Evolutionary conservation across 1,140 invertebrate species (phyloP), one percentile per base, ranked within the genome.

Genomic region (Akabosia matsudoensis): DNA sequence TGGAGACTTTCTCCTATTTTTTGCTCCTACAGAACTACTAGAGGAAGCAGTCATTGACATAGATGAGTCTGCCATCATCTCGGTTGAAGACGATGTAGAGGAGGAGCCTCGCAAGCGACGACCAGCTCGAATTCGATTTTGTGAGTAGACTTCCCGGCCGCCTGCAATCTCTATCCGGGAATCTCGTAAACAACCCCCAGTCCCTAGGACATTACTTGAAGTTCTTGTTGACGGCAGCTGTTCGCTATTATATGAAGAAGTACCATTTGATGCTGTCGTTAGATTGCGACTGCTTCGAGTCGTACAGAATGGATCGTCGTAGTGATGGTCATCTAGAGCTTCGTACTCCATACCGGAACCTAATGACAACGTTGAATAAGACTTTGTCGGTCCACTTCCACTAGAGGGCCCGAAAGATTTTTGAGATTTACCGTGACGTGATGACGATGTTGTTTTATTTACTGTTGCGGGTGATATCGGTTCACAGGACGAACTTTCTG

Each of bases 141-240:
- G 92, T 37, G 92, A 93, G 84, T 92, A 94, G 64, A 95, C 88
- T 85, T 95, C 92, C 73, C 92, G 87, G 73, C 93, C 93, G 79
- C 93, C 93, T 54, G 92, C 93, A 84, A 94, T 93, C 88, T 94
- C 92, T 72, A 86, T 85, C 85, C 92, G 92, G 85, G 83, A 88
- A 75, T 86, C 85, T n/a, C 83, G 78, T 52, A 83, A 78, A 70
- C 75, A 73, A 14, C 77, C 75, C 26, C 79, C 61, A 31, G 28
- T 67, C 10, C 61, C 61, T 16, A 30, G 61, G 2, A 67, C 14
- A 31, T 67, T 67, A 10, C 54, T 22, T 16, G 61, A 67, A 4
- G 24, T 31, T 30, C 61, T 28, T 28, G 30, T 7, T 22, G 54
- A 7, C 37, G 37, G 18, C 18, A 18, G 18, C 13, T 67, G 61